These are phyloP conservation scores for Catostomus latipinnis DNA, from an alignment of 2,797 vertebrate species.

Conservation along the genomic window DNA sequence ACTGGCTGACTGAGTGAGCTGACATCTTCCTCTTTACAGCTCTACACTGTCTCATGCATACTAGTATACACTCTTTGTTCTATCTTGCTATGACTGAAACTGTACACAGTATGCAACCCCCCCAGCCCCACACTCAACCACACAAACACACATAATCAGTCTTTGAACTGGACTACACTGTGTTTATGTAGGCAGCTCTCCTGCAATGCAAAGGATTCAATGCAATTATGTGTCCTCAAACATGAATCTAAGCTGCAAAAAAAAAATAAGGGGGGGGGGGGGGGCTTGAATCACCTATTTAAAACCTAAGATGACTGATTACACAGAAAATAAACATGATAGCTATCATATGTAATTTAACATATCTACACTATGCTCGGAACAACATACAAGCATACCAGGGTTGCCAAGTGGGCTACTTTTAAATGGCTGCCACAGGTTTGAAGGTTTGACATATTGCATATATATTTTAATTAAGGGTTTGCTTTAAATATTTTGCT, in stretches of 20 bases:
- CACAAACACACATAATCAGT: slow-evolving; percentile 40
- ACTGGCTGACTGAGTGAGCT: slow-evolving; percentile 59
- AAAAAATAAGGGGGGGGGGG: too few relatives aligned
- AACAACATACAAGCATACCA: neutral
- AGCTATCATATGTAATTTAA: neutral
- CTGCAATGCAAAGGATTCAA: neutral
- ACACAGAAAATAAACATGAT: neutral
- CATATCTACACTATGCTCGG: neutral
- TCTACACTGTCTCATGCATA: slow-evolving; percentile 49
- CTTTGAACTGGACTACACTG: slow-evolving; percentile 37
- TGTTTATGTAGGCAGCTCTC: neutral
- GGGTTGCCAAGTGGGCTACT: too few relatives aligned
- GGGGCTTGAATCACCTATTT: neutral
- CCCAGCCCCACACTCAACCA: neutral
- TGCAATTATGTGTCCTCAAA: neutral
- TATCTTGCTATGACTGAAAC: slow-evolving; percentile 12
- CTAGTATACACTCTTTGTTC: slow-evolving; percentile 34
- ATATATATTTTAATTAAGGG: too few relatives aligned
- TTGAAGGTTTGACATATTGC: too few relatives aligned
- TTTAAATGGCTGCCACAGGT: too few relatives aligned
- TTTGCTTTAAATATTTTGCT: too few relatives aligned
- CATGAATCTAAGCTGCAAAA: neutral
- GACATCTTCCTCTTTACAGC: slow-evolving; percentile 61
- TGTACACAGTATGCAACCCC: slow-evolving; percentile 34
- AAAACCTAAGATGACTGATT: neutral